These are phyloP conservation scores for Sebastes iracundus DNA, from an alignment of 2,797 vertebrate species.

Conservation along the genomic window DNA sequence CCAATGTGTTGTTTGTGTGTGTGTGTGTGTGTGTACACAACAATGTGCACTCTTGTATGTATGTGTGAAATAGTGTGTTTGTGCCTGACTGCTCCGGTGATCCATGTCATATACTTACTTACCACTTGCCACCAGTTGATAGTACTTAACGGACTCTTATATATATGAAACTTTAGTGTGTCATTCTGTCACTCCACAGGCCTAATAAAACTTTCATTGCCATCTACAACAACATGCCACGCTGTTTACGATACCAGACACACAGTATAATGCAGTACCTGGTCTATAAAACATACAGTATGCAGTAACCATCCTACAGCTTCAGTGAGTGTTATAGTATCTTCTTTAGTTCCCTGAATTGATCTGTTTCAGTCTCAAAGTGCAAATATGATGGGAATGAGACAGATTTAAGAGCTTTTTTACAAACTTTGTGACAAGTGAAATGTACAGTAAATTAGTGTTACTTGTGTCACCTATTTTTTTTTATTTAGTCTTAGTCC, in stretches of 20 bases:
- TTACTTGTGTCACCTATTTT: background rate
- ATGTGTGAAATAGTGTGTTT: background rate
- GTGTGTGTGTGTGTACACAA: background rate
- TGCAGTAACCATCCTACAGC: background rate
- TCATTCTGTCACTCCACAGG: background rate
- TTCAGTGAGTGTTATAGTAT: background rate
- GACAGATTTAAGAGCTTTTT: background rate
- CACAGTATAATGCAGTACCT: background rate
- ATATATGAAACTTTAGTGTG: background rate
- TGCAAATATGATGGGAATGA: background rate
- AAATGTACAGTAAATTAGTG: background rate
- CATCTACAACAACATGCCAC: background rate
- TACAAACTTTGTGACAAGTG: background rate
- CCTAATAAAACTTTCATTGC: background rate
- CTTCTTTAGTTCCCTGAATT: background rate
- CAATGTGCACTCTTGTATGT: slow-evolving; percentile 3
- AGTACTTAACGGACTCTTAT: background rate
- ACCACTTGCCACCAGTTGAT: slow-evolving; percentile 26
- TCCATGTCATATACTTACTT: slow-evolving; percentile 18
- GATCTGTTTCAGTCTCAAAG: background rate
- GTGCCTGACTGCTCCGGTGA: slow-evolving; percentile 5
- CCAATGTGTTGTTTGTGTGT: slow-evolving; percentile 3
- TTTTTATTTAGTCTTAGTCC: background rate
- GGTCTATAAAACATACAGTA: background rate
- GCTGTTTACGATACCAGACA: background rate